Percentiles rank a stretch among this genome's conserved stretches.
Evolutionary conservation across 2,797 vertebrate genomes (phyloP).

Genomic region (Acanthurus tractus): DNA sequence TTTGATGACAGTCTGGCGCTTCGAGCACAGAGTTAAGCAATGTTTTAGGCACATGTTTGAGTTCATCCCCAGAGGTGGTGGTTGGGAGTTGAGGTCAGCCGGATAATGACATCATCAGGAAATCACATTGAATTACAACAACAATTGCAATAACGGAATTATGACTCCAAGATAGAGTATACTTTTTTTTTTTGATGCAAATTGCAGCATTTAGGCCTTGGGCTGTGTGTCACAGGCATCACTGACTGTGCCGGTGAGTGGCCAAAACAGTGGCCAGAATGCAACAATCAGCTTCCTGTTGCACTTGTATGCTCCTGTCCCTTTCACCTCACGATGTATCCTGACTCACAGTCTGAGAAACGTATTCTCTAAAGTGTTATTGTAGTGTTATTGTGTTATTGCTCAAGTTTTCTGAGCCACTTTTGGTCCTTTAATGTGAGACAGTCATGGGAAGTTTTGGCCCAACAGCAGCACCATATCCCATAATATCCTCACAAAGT

Average conservation of each 20-base stretch:
- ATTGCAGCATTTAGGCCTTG: background rate
- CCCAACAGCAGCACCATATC: background rate
- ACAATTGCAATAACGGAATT: no score
- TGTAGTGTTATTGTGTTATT: no score
- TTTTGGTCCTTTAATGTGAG: background rate
- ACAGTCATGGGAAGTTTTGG: background rate
- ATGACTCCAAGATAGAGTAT: no score
- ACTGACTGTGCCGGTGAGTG: background rate
- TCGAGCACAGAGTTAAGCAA: no score
- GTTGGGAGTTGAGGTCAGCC: no score
- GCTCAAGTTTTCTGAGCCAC: background rate
- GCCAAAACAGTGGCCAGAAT: background rate
- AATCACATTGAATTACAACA: no score
- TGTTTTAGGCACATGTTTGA: no score
- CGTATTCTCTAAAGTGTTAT: no score
- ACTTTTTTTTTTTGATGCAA: background rate
- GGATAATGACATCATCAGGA: no score
- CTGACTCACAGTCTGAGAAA: no score
- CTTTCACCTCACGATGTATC: background rate
- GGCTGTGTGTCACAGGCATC: background rate
- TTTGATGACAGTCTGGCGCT: no score
- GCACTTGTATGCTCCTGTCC: background rate
- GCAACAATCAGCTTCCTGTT: background rate
- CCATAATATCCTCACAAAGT: background rate
- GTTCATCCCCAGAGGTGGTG: no score